Evolutionary conservation across 1,140 invertebrate species (phyloP).

Genomic region (Drosophila sturtevanti): DNA sequence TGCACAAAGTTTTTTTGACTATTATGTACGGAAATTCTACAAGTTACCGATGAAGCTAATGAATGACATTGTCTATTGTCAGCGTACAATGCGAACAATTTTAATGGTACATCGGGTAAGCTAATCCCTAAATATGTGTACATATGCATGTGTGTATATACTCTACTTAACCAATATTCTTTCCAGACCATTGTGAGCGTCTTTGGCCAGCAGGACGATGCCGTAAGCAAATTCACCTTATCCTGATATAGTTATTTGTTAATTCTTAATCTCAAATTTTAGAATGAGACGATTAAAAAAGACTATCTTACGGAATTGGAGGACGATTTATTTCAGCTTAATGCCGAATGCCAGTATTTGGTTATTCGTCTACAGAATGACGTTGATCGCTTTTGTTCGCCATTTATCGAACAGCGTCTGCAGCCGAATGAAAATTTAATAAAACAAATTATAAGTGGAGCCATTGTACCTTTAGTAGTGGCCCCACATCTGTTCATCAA

Average conservation of each 20-base stretch:
- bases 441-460: constrained; percentile 43
- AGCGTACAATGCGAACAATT: constrained; percentile 62
- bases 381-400: constrained; percentile 64
- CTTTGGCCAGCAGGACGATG: constrained; percentile 38
- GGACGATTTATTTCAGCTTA: constrained; percentile 61
- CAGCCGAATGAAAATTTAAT: constrained; percentile 47
- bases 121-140: neutral
- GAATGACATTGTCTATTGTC: constrained; percentile 76
- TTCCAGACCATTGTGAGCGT: constrained; percentile 57
- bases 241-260: neutral
- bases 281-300: constrained; percentile 56
- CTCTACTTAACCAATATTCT: no score
- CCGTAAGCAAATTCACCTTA: constrained; percentile 33
- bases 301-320: constrained; percentile 62
- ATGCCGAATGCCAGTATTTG: constrained; percentile 70
- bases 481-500: constrained; percentile 7
- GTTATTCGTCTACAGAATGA: constrained; percentile 58
- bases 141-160: neutral
- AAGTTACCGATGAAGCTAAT: constrained; percentile 62
- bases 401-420: constrained; percentile 50
- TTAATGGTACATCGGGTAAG: constrained; percentile 68
- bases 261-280: neutral
- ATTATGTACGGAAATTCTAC: constrained; percentile 73
- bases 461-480: constrained; percentile 46
- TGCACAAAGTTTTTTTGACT: constrained; percentile 57